Evolutionary conservation across 2,888 invertebrate genomes (phyloP).

Genomic region (Ametastegia equiseti): DNA sequence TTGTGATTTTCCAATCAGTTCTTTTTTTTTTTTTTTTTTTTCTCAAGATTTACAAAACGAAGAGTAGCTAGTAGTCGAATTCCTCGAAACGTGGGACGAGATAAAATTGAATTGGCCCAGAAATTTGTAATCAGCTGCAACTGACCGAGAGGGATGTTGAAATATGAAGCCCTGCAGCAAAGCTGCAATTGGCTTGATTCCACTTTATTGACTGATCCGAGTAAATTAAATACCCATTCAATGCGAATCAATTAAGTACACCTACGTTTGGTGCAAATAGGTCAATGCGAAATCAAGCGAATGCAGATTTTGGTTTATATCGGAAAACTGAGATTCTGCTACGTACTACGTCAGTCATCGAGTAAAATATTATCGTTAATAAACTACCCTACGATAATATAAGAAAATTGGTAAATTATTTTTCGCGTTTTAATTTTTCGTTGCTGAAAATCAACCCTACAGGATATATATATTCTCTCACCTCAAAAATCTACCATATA

Average conservation of each 20-base stretch:
- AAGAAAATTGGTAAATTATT: no score
- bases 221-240: constrained; percentile 7
- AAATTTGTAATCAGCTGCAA: background rate
- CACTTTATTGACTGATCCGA: constrained; percentile 5
- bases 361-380: background rate
- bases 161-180: background rate
- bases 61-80: no score
- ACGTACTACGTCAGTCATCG: no score
- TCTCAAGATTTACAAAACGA: no score
- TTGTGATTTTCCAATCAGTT: no score
- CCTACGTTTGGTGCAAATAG: background rate
- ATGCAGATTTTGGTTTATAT: background rate
- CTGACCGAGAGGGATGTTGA: background rate
- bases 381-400: no score
- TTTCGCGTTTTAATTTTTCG: no score
- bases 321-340: no score
- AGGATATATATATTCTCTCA: background rate
- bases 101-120: background rate
- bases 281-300: constrained; percentile 26
- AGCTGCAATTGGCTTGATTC: constrained; percentile 16
- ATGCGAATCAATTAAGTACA: constrained; percentile 33
- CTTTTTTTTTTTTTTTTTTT: no score
- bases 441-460: no score
- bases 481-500: background rate
- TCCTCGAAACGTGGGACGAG: no score